These are phyloP conservation scores for Pithecia hirsuta DNA, from an alignment of 2,797 vertebrate species.

Conservation along the genomic window DNA sequence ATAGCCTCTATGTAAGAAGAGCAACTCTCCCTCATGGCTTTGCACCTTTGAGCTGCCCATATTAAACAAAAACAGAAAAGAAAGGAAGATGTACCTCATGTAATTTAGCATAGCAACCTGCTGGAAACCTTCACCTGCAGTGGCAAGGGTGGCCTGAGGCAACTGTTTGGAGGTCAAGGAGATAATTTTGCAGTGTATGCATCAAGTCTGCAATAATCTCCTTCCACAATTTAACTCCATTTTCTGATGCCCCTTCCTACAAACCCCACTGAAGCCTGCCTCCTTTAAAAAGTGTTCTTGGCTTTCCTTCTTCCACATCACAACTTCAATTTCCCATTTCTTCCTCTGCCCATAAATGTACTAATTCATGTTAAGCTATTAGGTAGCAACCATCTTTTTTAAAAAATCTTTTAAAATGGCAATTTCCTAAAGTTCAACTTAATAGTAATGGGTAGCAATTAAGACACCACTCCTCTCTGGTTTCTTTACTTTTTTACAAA, in stretches of 20 bases:
- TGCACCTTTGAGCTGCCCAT: not conserved
- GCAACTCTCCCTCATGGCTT: not conserved
- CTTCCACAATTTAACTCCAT: not conserved
- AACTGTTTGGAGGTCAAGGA: too few species aligned
- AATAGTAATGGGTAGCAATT: not conserved
- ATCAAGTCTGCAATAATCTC: not conserved
- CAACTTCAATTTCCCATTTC: not conserved
- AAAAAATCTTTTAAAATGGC: not conserved
- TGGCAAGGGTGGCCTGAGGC: not conserved
- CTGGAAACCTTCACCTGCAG: fast-evolving
- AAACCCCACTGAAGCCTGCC: not conserved
- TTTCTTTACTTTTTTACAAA: not conserved
- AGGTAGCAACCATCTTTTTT: not conserved
- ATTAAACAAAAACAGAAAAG: not conserved
- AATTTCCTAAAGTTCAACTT: not conserved
- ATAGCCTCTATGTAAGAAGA: not conserved
- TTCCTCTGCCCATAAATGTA: not conserved
- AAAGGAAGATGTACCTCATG: fast-evolving
- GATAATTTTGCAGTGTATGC: not conserved
- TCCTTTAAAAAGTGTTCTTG: not conserved
- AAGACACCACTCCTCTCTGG: not conserved
- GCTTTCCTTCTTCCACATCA: not conserved
- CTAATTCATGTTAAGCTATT: not conserved
- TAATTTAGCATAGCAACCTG: fast-evolving
- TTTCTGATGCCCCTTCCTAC: not conserved